phyloP scores from a whole-genome alignment of 2,797 vertebrate species.

The Anguilla pacifica region DNA sequence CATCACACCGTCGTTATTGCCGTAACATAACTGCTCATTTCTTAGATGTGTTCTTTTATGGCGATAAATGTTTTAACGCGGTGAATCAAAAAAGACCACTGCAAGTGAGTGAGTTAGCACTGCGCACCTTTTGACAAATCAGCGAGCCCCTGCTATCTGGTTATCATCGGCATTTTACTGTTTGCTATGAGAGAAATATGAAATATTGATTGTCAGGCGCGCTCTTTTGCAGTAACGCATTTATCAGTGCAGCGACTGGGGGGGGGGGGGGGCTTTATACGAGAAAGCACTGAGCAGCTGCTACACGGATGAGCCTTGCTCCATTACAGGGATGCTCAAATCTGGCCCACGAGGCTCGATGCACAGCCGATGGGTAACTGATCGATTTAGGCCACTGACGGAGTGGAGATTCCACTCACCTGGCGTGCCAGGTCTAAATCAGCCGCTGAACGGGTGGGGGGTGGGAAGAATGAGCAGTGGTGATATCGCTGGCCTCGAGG shows the following conservation, averaged over 20 bases:
- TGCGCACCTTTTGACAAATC: not conserved
- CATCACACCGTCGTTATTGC: not conserved
- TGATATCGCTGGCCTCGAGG: too few species aligned
- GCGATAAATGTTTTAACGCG: not conserved
- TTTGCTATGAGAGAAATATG: not conserved
- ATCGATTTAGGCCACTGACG: too few species aligned
- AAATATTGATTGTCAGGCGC: not conserved
- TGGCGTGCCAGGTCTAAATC: too few species aligned
- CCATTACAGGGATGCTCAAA: not conserved
- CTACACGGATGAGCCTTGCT: too few species aligned
- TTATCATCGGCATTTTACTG: not conserved
- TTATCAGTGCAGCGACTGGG: not conserved
- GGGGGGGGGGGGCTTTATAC: not conserved
- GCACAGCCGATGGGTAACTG: too few species aligned
- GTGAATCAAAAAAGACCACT: not conserved
- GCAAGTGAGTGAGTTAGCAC: not conserved
- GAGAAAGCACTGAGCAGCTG: not conserved
- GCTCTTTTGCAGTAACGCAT: not conserved
- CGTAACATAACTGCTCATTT: not conserved
- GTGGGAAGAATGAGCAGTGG: too few species aligned
- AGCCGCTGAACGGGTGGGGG: too few species aligned
- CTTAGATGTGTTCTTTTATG: not conserved
- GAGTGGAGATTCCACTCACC: too few species aligned
- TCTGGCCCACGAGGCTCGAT: too few species aligned
- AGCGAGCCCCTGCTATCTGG: not conserved